Base-by-base conservation (phyloP, 2,797 vertebrate genomes). In the Menidia menidia region DNA sequence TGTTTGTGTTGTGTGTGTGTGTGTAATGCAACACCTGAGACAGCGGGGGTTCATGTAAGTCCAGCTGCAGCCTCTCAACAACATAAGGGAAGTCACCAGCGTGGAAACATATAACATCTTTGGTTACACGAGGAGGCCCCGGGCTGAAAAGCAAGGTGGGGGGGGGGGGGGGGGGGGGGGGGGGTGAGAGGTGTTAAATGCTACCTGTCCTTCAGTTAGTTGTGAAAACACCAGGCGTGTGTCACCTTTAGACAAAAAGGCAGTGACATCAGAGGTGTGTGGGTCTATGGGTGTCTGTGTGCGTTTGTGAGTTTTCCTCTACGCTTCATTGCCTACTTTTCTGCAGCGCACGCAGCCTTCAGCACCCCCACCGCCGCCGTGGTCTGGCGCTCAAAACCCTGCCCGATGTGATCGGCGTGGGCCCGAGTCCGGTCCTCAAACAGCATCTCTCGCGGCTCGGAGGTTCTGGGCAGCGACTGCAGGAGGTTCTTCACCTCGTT, bases 401-500 rank as follows among this genome's bases (percentile, higher is more conserved):
- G 98, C 64, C 98, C 98, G 83, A 99, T 98, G 90, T 99, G 98
- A 86, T 99, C 98, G 0, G 97, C 98, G 50, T 99, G 98, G 71
- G 97, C 98, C 75, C 97, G 94, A 1, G 98, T 99, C 76, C 98
- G 92, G 77, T 99, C 98, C 92, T 99, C 98, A 78, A 99, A 99
- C 15, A 98, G 94, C 96, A 98, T 95, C 92, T 99, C 98, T 65
- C 98, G 94, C 80, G 98, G 98, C 83, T 99, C 98, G 56, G 96
- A 98, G 84, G 97, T 93, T 92, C 98, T 94, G 92, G 97, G 98
- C 95, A 99, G 96, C 81, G 97, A 99, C 94, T 99, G 98, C 80
- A 99, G 96, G 81, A 99, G 92, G 91, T 99, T 99, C 96, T 98
- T 99, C 69, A 99, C 98, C 93, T 99, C 97, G 91, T 98, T 99